Evolutionary conservation across 1,140 invertebrate species (phyloP).

Genomic region (Cyclargus thomasi): DNA sequence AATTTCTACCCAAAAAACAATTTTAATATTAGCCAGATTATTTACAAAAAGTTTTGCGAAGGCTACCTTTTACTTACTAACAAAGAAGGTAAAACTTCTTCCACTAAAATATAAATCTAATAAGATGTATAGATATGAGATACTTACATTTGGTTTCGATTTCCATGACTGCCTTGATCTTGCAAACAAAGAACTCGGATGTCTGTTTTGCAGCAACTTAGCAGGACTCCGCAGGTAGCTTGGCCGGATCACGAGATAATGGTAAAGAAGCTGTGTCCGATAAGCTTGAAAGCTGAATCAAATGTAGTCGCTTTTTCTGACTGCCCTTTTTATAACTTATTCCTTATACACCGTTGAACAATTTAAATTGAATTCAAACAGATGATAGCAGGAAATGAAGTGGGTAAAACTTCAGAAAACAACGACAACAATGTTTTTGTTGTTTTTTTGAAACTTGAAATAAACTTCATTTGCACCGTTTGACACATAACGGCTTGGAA

Average conservation of each 20-base stretch:
- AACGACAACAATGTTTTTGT: constrained; percentile 37
- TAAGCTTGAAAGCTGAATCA: constrained; percentile 32
- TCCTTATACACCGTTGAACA: constrained; percentile 46
- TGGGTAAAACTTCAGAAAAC: constrained; percentile 23
- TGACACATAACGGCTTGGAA: constrained; percentile 50
- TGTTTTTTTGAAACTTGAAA: constrained; percentile 27
- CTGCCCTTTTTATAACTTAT: constrained; percentile 38
- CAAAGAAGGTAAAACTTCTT: too few relatives aligned
- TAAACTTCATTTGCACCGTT: constrained; percentile 37
- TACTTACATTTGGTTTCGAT: constrained; percentile 65
- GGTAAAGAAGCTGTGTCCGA: constrained; percentile 32
- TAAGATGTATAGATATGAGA: too few relatives aligned
- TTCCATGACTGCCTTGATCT: constrained; percentile 43
- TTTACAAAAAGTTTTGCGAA: too few relatives aligned
- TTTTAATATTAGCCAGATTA: too few relatives aligned
- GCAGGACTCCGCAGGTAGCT: constrained; percentile 17
- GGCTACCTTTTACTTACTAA: too few relatives aligned
- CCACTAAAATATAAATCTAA: too few relatives aligned
- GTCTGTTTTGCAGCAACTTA: not conserved
- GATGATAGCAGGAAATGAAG: constrained; percentile 46
- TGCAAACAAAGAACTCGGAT: constrained; percentile 36
- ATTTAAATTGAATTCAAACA: constrained; percentile 54
- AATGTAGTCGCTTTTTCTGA: constrained; percentile 36
- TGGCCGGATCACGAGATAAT: not conserved
- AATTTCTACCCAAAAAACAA: too few relatives aligned